These are phyloP conservation scores for Saturnia pavonia DNA, from an alignment of 2,888 invertebrate species.

Conservation along the genomic window DNA sequence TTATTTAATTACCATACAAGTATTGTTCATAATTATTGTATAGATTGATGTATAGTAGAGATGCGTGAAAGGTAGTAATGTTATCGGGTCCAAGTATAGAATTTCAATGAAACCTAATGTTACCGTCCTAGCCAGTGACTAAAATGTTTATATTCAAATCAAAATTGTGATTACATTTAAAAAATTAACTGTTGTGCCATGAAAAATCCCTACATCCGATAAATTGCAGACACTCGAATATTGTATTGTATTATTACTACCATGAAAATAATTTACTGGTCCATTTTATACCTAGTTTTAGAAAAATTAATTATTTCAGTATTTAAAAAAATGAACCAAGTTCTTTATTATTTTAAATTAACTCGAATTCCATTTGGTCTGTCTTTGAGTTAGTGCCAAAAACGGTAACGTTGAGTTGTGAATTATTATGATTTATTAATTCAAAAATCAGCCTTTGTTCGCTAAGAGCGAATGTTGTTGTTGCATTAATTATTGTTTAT, in stretches of 20 bases:
- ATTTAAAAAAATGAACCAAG: slow-evolving; percentile 1
- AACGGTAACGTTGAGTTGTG: slow-evolving; percentile 57
- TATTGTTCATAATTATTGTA: slow-evolving; percentile 66
- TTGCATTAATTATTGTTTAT: slow-evolving; percentile 52
- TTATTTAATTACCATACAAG: slow-evolving; percentile 66
- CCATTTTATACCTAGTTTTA: not conserved
- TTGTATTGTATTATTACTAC: slow-evolving; percentile 20
- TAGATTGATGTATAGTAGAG: slow-evolving; percentile 57
- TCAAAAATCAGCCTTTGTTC: slow-evolving; percentile 52
- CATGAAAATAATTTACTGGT: not conserved
- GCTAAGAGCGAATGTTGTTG: slow-evolving; percentile 66
- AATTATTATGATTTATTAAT: slow-evolving; percentile 42
- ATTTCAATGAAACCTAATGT: slow-evolving; percentile 41
- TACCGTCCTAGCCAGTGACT: slow-evolving; percentile 73
- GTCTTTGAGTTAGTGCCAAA: slow-evolving; percentile 59
- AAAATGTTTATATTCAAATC: slow-evolving; percentile 29
- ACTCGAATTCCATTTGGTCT: slow-evolving; percentile 23
- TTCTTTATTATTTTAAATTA: slow-evolving; percentile 28
- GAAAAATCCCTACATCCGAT: slow-evolving; percentile 34
- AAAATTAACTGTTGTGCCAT: slow-evolving; percentile 37
- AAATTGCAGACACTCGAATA: slow-evolving; percentile 43
- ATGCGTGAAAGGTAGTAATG: slow-evolving; percentile 52
- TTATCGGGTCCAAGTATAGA: slow-evolving; percentile 53
- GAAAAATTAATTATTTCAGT: not conserved
- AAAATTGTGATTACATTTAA: slow-evolving; percentile 9